These are phyloP conservation scores for Enteromius argenteus DNA, from an alignment of 2,797 vertebrate species.

Conservation along the genomic window DNA sequence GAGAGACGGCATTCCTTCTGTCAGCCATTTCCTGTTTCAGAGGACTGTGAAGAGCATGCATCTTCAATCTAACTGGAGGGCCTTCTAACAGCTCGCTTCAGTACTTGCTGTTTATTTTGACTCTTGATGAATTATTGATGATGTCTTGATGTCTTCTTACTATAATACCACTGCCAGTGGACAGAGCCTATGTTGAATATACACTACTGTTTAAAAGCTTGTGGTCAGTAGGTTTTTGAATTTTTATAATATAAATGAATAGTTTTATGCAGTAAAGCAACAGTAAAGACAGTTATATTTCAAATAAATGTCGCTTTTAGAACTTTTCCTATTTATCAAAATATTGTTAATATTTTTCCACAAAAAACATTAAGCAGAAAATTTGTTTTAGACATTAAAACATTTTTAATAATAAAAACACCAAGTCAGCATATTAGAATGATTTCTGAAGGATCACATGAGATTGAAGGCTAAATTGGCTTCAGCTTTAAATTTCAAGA, in stretches of 20 bases:
- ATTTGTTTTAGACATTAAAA: not conserved
- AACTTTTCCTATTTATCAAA: not conserved
- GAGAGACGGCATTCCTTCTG: conserved; percentile 80
- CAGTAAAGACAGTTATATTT: not conserved
- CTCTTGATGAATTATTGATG: conserved; percentile 10
- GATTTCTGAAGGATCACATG: not conserved
- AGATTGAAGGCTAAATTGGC: not conserved
- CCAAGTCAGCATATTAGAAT: not conserved
- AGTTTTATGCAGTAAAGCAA: not conserved
- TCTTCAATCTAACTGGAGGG: conserved; percentile 66
- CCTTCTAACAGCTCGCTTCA: conserved; percentile 48
- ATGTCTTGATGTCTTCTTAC: not conserved
- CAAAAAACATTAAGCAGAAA: not conserved
- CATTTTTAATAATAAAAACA: not conserved
- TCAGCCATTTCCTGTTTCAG: conserved; percentile 84
- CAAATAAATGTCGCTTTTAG: not conserved
- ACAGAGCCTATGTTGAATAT: not conserved
- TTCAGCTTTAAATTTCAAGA: not conserved
- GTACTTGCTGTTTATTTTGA: conserved; percentile 10
- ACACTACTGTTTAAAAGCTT: not conserved
- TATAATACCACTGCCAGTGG: not conserved
- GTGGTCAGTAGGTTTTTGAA: not conserved
- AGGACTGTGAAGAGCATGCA: conserved; percentile 62
- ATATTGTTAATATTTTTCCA: not conserved
- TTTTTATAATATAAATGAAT: not conserved